Percentiles rank a stretch among this genome's conserved stretches.
Evolutionary conservation across 2,113 vertebrate genomes (phyloP).

Genomic region (Cryptomyrus ogoouensis): DNA sequence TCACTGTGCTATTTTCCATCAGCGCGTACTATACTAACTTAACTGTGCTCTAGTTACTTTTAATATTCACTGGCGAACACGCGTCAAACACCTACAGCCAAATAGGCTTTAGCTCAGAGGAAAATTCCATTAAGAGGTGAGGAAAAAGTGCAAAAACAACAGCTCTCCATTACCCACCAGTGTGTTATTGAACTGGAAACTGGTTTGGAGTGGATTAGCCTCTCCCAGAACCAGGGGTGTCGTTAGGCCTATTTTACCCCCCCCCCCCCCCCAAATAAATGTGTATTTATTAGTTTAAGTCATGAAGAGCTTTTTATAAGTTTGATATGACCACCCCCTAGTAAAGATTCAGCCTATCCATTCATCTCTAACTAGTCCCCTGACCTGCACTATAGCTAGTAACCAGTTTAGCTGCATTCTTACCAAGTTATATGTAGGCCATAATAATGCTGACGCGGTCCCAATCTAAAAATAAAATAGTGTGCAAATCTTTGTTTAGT

Average conservation of each 20-base stretch:
- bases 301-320: not conserved
- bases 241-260: not conserved
- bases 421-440: not conserved
- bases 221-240: not conserved
- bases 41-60: slow-evolving; percentile 1
- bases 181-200: not conserved
- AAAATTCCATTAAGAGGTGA: not conserved
- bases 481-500: not conserved
- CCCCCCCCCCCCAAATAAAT: not conserved
- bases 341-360: not conserved
- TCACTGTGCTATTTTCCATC: not conserved
- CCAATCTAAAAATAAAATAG: not conserved
- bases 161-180: not conserved
- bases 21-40: not conserved
- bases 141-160: not conserved
- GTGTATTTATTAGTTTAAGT: not conserved
- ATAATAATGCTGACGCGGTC: not conserved
- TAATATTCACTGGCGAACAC: not conserved
- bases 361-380: not conserved
- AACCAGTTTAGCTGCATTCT: not conserved
- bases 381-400: not conserved
- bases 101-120: not conserved
- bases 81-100: not conserved
- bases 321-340: not conserved
- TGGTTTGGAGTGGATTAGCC: not conserved